These are phyloP conservation scores for Branchipolynoe longqiensis DNA, from an alignment of 2,888 invertebrate species.

Conservation along the genomic window DNA sequence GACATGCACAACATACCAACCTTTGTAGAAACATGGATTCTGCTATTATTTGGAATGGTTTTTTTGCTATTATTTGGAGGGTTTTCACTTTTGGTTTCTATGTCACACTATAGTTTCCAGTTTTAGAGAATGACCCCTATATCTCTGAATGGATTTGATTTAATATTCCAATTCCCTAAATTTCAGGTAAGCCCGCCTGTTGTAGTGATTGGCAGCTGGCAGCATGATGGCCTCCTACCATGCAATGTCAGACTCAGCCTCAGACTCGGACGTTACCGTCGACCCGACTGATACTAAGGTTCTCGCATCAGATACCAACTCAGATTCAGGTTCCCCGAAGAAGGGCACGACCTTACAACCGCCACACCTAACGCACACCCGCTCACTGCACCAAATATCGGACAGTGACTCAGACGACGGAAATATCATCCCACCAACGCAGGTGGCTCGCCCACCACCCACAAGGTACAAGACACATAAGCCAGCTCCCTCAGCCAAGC, in stretches of 20 bases:
- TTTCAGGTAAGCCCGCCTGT: too few species aligned
- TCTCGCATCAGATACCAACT: neutral
- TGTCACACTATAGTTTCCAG: too few species aligned
- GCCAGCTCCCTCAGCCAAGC: neutral
- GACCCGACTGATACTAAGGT: constrained; percentile 68
- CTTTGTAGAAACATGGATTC: too few species aligned
- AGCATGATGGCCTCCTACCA: constrained; percentile 59
- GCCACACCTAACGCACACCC: neutral
- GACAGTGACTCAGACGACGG: constrained; percentile 69
- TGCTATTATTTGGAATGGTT: too few species aligned
- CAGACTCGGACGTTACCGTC: constrained; percentile 67
- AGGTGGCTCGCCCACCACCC: neutral
- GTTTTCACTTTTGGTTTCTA: too few species aligned
- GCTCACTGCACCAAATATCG: constrained; percentile 63
- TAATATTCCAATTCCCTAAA: too few species aligned
- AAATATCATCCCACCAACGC: constrained; percentile 54
- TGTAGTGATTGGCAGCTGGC: too few species aligned
- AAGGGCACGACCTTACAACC: constrained; percentile 41
- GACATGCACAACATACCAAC: too few species aligned
- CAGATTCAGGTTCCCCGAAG: neutral
- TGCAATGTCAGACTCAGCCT: constrained; percentile 73
- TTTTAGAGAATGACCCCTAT: too few species aligned
- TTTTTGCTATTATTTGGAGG: too few species aligned
- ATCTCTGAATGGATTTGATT: too few species aligned
- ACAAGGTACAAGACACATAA: neutral